These are phyloP conservation scores for Nycteola revayana DNA, from an alignment of 2,888 invertebrate genomes.

Conservation along the genomic window DNA sequence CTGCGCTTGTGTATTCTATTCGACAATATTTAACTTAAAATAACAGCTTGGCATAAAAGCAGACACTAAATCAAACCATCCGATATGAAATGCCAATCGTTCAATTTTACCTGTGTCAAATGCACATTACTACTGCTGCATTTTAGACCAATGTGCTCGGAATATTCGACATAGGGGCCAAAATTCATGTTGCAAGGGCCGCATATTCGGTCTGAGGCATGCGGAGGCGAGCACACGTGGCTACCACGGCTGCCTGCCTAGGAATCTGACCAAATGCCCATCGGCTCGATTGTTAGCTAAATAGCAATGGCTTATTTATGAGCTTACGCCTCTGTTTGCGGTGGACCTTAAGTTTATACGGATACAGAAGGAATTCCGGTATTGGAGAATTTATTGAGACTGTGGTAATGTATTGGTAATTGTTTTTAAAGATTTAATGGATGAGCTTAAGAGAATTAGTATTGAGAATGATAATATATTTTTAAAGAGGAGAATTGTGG, in stretches of 20 bases:
- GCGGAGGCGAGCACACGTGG: slow-evolving; percentile 76
- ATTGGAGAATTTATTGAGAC: too few relatives aligned
- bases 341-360: slow-evolving; percentile 42
- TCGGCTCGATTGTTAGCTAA: slow-evolving; percentile 73
- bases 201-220: slow-evolving; percentile 74
- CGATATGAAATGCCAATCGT: slow-evolving; percentile 43
- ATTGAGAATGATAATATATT: too few relatives aligned
- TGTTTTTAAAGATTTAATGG: too few relatives aligned
- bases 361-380: slow-evolving; percentile 46
- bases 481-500: too few relatives aligned
- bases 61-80: too few relatives aligned
- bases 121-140: slow-evolving; percentile 48
- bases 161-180: slow-evolving; percentile 75
- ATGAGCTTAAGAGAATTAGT: too few relatives aligned
- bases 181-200: slow-evolving; percentile 67
- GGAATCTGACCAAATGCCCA: slow-evolving; percentile 81
- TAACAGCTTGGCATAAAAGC: too few relatives aligned
- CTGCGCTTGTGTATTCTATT: too few relatives aligned
- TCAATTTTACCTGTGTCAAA: slow-evolving; percentile 51
- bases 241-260: slow-evolving; percentile 66
- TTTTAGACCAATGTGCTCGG: slow-evolving; percentile 64
- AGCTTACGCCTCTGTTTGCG: slow-evolving; percentile 45
- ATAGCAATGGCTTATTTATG: slow-evolving; percentile 76
- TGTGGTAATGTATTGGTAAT: too few relatives aligned
- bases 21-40: too few relatives aligned